Conservation (phyloP, 2,113 vertebrate species). For the Notechis scutatus region DNA sequence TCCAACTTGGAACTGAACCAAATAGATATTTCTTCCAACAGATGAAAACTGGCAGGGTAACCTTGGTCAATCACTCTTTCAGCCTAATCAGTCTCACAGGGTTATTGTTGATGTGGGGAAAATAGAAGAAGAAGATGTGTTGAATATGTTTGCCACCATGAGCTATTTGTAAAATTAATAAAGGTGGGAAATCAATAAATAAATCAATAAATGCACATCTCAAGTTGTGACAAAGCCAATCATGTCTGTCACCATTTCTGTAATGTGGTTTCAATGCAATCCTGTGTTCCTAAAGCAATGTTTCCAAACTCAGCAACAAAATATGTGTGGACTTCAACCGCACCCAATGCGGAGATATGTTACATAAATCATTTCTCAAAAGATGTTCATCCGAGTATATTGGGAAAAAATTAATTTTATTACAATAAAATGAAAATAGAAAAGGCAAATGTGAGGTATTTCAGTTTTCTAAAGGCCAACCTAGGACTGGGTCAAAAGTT, state of each 20-base stretch:
- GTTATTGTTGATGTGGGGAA: not conserved
- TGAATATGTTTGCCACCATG: not conserved
- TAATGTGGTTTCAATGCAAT: not conserved
- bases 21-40: no score
- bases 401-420: not conserved
- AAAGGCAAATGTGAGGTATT: not conserved
- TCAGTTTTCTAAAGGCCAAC: not conserved
- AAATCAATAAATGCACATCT: not conserved
- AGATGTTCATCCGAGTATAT: conserved; percentile 20
- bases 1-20: no score
- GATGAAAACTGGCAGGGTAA: not conserved
- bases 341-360: not conserved
- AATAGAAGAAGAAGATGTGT: not conserved
- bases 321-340: not conserved
- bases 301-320: not conserved
- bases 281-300: not conserved
- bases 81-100: not conserved
- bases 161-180: not conserved
- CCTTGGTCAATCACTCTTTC: not conserved
- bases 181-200: not conserved
- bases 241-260: not conserved
- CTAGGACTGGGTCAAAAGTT: not conserved
- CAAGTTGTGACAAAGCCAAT: not conserved
- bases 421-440: conserved; percentile 12
- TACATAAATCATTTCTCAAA: conserved; percentile 11